Conservation (phyloP, 2,888 invertebrate genomes). For the Dicyrtoma fusca region DNA sequence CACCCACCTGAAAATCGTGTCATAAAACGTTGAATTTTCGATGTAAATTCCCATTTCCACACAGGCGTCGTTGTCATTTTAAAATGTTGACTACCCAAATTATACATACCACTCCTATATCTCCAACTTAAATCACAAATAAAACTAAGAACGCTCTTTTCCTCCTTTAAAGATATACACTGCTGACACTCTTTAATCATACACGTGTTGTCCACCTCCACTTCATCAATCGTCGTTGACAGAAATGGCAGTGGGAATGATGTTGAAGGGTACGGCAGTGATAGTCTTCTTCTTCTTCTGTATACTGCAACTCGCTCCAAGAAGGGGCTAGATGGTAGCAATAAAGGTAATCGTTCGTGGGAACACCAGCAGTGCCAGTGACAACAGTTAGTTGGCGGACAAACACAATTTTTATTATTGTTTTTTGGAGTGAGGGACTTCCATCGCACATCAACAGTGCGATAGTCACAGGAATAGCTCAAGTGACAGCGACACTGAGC, state of each 20-base stretch:
- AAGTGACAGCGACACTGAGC: constrained; percentile 37
- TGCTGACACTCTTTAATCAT: constrained; percentile 22
- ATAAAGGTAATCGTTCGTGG: constrained; percentile 16
- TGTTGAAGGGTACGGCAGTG: not conserved
- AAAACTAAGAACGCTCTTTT: constrained; percentile 23
- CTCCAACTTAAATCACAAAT: constrained; percentile 31
- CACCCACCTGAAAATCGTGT: constrained; percentile 33
- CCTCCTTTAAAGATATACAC: constrained; percentile 18
- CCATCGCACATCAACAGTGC: constrained; percentile 31
- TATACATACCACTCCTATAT: constrained; percentile 8
- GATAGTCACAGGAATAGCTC: constrained; percentile 37
- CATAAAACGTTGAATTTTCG: constrained; percentile 31
- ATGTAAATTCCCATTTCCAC: constrained; percentile 32
- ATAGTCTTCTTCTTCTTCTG: not conserved
- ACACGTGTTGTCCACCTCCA: constrained; percentile 29
- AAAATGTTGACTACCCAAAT: constrained; percentile 26
- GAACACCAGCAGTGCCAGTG: constrained; percentile 20
- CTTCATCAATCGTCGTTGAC: constrained; percentile 16
- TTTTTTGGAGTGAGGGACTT: constrained; percentile 26
- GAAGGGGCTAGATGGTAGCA: not conserved
- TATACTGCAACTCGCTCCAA: not conserved
- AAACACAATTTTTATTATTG: constrained; percentile 13
- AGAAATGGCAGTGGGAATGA: constrained; percentile 1
- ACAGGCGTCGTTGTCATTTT: constrained; percentile 16
- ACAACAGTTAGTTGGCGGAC: constrained; percentile 20